Conservation (phyloP, 2,797 vertebrate genomes). For the Platyrinchus mystaceus region DNA sequence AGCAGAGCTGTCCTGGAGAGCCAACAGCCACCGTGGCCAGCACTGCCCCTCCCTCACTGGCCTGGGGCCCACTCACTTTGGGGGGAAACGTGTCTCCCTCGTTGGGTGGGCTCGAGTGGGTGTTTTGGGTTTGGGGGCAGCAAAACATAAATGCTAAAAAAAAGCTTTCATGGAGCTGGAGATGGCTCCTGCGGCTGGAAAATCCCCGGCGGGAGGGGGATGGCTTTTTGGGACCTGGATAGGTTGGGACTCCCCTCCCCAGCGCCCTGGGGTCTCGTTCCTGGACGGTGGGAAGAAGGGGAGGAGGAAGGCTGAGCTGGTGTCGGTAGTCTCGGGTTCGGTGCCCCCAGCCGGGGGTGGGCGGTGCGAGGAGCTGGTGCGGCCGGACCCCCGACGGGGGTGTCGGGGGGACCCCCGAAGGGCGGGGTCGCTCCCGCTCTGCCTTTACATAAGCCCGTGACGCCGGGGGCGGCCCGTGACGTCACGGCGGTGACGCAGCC, state of each 20-base stretch:
- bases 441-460: background rate
- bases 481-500: background rate
- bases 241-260: background rate
- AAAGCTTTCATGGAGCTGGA: background rate
- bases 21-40: rapidly evolving
- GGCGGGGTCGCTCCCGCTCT: background rate
- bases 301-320: background rate
- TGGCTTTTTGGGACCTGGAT: background rate
- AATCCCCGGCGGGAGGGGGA: background rate
- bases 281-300: background rate
- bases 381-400: background rate
- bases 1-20: background rate
- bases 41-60: rapidly evolving
- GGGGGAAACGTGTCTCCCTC: rapidly evolving
- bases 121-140: background rate
- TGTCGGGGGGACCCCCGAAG: background rate
- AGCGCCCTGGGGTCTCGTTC: background rate
- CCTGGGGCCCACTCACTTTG: rapidly evolving
- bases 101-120: rapidly evolving
- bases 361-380: background rate
- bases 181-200: background rate
- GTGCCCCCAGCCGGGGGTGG: background rate
- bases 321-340: too few species aligned
- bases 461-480: background rate
- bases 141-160: background rate